These are phyloP conservation scores for Epirrhoe tristata DNA, from an alignment of 2,888 invertebrate species.

Conservation along the genomic window DNA sequence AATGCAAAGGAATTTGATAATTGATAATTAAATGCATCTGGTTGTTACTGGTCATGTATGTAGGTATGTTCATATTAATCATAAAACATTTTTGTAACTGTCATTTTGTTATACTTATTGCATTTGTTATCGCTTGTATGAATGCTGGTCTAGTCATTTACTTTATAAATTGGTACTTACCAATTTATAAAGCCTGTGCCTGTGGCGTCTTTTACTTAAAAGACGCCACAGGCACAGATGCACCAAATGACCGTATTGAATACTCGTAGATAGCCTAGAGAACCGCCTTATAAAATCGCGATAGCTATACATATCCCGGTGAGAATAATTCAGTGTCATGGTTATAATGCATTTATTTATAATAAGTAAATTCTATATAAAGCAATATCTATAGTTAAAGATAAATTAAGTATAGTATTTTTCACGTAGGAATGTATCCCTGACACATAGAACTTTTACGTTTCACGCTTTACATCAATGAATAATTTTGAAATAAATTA, in stretches of 20 bases:
- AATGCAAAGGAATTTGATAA: background rate
- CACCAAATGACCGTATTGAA: constrained; percentile 7
- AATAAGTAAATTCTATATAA: constrained; percentile 15
- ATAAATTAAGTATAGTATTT: too few species aligned
- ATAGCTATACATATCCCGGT: constrained; percentile 22
- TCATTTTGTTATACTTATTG: background rate
- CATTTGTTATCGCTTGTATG: background rate
- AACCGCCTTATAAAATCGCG: constrained; percentile 14
- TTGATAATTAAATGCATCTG: background rate
- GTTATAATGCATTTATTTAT: constrained; percentile 3
- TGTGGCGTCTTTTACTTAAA: too few species aligned
- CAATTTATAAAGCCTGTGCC: too few species aligned
- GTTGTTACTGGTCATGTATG: background rate
- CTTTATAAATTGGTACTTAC: background rate
- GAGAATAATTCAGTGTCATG: constrained; percentile 16
- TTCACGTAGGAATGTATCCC: too few species aligned
- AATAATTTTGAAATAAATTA: too few species aligned
- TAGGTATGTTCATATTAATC: background rate
- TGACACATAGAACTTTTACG: too few species aligned
- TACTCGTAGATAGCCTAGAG: constrained; percentile 3
- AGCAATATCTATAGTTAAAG: constrained; percentile 8
- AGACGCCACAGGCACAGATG: too few species aligned
- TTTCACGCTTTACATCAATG: too few species aligned
- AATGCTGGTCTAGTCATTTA: constrained; percentile 17
- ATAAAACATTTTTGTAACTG: background rate